Evolutionary conservation across 37 sponge, comb jelly and placozoan species (phyloP), one percentile per base, ranked within the genome.

Genomic region (Halisarca cf. caerulea): DNA sequence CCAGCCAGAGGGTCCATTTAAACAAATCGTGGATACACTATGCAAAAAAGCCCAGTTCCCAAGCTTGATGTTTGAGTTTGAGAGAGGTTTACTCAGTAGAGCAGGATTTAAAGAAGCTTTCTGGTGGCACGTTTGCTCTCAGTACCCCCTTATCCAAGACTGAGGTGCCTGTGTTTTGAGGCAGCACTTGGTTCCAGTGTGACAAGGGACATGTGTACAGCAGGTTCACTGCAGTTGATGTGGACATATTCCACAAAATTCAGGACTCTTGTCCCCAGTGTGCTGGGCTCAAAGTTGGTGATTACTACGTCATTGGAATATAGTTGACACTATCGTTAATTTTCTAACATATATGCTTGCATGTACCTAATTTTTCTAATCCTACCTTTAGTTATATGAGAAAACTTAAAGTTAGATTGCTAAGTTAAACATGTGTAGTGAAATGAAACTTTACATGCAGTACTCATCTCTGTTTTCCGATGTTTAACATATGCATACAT

Each of bases 141-240:
- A 68, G 35, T 28, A 32, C 34, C 17, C 69, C 69, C 11, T 32
- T 68, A 7, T 28, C 69, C 1, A 17, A 68, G 14, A 68, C 35
- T 18, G 15, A 68, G 69, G 17, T 68, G 1, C 69, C 69, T 4
- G 0, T 9, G 35, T 68, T 68, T 27, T 32, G 69, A 23, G 25
- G 70, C 2, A 57, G 80, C 54, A 58, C 47, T 6, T 86, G 86
- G 86, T 89, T 85, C 44, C 20, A 80, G 60, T 89, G 90, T 35
- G 32, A 3, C 8, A 84, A 80, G 33, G 90, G 90, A 18, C 90
- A 89, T 39, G 45, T 89, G 20, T 89, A 89, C 78, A 66, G 79
- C 24, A 89, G 30, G 34, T 68, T 68, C 59, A 92, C 88, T 0
- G 69, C 1, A 3, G 35, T 68, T 34, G 35, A 68, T 28, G 35